Conservation (phyloP, 2,113 vertebrate genomes). For the Podiceps cristatus region DNA sequence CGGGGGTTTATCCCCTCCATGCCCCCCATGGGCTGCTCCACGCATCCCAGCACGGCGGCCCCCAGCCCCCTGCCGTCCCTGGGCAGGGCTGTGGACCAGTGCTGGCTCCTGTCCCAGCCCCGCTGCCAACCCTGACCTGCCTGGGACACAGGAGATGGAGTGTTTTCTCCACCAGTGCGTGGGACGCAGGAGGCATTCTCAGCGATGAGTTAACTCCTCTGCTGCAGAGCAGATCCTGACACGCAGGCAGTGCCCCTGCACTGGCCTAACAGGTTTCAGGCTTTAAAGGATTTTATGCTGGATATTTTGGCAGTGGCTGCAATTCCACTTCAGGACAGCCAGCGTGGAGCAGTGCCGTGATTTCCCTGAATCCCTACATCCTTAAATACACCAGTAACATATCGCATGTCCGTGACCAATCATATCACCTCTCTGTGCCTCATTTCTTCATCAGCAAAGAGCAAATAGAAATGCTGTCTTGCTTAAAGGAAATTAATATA, state of each 20-base stretch:
- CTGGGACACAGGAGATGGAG: neutral
- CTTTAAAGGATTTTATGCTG: neutral
- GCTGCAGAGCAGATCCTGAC: neutral
- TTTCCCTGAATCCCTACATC: neutral
- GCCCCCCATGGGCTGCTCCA: neutral
- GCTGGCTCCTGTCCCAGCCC: neutral
- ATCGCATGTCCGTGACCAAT: neutral
- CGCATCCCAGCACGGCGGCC: rapidly evolving
- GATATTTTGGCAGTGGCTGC: neutral
- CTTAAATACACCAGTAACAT: neutral
- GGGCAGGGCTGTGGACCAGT: neutral
- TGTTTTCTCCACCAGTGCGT: neutral
- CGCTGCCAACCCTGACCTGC: neutral
- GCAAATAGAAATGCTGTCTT: neutral
- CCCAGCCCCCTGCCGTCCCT: neutral
- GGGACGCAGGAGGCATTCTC: neutral
- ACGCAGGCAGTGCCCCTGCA: neutral
- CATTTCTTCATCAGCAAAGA: neutral
- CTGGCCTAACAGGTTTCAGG: constrained; percentile 14
- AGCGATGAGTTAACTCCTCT: neutral
- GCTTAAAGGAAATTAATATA: neutral
- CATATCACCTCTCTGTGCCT: neutral
- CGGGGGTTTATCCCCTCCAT: neutral
- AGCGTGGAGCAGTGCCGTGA: rapidly evolving
- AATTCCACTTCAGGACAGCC: neutral